Conservation (phyloP, 1,140 invertebrate species). For the Papilio helenus region DNA sequence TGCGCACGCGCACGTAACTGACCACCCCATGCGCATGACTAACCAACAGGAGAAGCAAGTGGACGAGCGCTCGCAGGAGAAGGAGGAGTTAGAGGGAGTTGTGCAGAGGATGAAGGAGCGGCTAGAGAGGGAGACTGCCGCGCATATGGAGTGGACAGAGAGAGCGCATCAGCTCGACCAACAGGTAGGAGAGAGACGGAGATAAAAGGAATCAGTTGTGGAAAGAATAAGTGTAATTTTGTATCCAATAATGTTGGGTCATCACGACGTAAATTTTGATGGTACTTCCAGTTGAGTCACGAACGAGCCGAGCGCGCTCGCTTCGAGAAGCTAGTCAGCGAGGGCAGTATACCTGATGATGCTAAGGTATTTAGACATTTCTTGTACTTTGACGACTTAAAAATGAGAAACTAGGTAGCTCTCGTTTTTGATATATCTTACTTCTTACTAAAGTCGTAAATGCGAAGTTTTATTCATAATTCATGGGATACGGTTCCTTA, state of each 20-base stretch:
- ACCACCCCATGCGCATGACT: slow-evolving; percentile 34
- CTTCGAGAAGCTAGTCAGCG: slow-evolving; percentile 92
- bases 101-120: slow-evolving; percentile 93
- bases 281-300: slow-evolving; percentile 86
- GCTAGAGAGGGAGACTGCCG: slow-evolving; percentile 94
- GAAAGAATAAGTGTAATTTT: background rate
- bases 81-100: slow-evolving; percentile 95
- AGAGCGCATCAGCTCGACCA: slow-evolving; percentile 89
- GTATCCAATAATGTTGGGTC: background rate
- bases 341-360: slow-evolving; percentile 95
- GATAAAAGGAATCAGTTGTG: too few relatives aligned
- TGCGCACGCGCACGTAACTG: background rate
- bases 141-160: slow-evolving; percentile 94
- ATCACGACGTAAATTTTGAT: background rate
- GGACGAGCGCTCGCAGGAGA: slow-evolving; percentile 94
- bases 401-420: too few relatives aligned
- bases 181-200: slow-evolving; percentile 60
- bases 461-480: too few relatives aligned
- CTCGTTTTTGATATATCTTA: too few relatives aligned
- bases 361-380: slow-evolving; percentile 86
- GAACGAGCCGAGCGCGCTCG: slow-evolving; percentile 92
- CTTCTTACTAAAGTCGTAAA: too few relatives aligned
- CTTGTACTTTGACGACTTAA: background rate
- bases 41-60: slow-evolving; percentile 91
- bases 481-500: background rate